phyloP scores from a whole-genome alignment of 2,113 vertebrate genomes.

The Thinocorus orbignyianus region DNA sequence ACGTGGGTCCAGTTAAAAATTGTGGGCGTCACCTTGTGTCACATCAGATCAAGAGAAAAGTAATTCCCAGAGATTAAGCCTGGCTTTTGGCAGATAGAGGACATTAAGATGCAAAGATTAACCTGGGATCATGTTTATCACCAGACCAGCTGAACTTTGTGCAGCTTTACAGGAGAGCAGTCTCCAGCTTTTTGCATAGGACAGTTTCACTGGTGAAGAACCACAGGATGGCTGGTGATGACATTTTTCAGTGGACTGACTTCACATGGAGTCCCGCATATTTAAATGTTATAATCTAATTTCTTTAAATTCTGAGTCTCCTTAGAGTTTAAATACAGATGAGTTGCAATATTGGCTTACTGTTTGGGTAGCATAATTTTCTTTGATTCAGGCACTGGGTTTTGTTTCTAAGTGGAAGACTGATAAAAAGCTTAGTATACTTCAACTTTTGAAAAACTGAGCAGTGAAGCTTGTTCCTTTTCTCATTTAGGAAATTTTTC shows the following conservation, averaged over 20 bases:
- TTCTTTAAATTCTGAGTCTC: neutral
- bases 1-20: neutral
- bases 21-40: neutral
- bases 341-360: neutral
- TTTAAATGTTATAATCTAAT: neutral
- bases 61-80: neutral
- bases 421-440: neutral
- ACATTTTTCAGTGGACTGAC: neutral
- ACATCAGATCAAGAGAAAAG: neutral
- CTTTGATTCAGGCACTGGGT: neutral
- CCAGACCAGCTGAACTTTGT: neutral
- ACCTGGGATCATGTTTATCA: neutral
- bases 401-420: neutral
- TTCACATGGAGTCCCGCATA: neutral
- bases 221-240: neutral
- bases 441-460: neutral
- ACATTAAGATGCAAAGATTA: neutral
- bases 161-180: neutral
- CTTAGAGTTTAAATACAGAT: neutral
- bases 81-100: neutral
- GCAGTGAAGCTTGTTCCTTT: neutral
- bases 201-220: neutral
- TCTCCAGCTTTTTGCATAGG: neutral
- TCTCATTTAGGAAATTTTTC: neutral
- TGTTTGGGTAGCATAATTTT: neutral